Conservation (phyloP, 2,797 vertebrate genomes). For the Rhinogobio ventralis region DNA sequence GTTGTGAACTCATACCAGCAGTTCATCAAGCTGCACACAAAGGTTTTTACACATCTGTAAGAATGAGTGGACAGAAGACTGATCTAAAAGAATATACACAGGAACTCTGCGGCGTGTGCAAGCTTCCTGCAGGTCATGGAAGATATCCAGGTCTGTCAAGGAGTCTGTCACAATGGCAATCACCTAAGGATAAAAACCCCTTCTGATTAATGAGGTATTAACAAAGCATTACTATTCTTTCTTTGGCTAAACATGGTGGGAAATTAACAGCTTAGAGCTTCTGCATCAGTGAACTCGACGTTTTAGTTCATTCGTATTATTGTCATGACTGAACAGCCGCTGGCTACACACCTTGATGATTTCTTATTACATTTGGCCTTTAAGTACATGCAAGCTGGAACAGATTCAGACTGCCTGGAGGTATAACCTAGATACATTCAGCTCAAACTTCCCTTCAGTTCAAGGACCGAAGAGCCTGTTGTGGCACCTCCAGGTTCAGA, state of each 20-base stretch:
- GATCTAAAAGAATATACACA: conserved; percentile 94
- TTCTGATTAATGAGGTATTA: not conserved
- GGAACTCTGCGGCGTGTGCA: conserved; percentile 83
- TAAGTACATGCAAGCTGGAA: conserved; percentile 42
- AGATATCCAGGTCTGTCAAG: conserved; percentile 95
- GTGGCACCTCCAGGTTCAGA: conserved; percentile 41
- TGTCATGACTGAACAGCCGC: conserved; percentile 38
- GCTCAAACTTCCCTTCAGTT: conserved; percentile 9
- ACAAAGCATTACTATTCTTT: not conserved
- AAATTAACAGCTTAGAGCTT: not conserved
- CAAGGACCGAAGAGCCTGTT: conserved; percentile 43
- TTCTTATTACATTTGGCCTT: conserved; percentile 46
- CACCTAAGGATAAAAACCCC: conserved; percentile 78
- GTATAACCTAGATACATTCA: conserved; percentile 38
- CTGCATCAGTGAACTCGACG: not conserved
- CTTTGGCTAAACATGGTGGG: not conserved
- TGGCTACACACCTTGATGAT: conserved; percentile 34
- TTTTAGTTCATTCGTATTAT: conserved; percentile 27
- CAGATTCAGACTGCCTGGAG: conserved; percentile 31
- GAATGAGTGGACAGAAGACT: conserved; percentile 82
- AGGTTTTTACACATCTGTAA: conserved; percentile 91
- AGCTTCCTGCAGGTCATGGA: conserved; percentile 92
- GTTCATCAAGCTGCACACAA: conserved; percentile 83
- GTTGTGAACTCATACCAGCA: conserved; percentile 79
- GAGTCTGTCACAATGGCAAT: conserved; percentile 96